Evolutionary conservation across 2,888 invertebrate species (phyloP), one percentile per base, ranked within the genome.

Genomic region (Alloplasta piceator): DNA sequence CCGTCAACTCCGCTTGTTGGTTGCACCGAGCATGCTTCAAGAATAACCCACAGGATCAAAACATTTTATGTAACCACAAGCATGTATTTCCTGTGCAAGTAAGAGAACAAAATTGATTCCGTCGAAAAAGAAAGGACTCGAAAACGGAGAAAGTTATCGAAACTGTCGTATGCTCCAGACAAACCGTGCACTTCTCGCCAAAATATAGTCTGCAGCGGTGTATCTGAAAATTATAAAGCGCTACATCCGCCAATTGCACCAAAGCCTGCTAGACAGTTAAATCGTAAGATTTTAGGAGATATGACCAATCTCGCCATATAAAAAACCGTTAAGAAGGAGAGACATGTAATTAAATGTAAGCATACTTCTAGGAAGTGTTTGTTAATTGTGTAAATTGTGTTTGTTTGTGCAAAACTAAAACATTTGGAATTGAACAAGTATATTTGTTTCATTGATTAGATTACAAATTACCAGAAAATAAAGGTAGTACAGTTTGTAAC

Each of bases 81-180:
- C 14, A 78, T 78, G 78, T 52, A 64, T 12, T 78, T 78, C 63
- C 9, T 78, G 1, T 78, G 64, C 36, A 61, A 58, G 10, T 41
- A 78, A 36, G 16, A 14, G 10, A 78, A 78, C 26, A 78, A 73
- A 58, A 76, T 41, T 58, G 38, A 68, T 38, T 52, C 9, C 9
- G 46, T 46, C 1, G 36, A 67, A 39, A 55, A 10, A 10, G 74
- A 76, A 43, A 67, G 10, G 14, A 60, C 68, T 16, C 38, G 55
- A 6, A 63, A 77, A 63, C 52, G 36, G 52, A 50, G 70, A 52
- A 71, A 70, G 61, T 39, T 48, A 38, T 46, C 76, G 1, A 68
- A 76, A 9, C 60, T 68, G 6, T n/a, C 12, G n/a, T n/a, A 12
- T 6, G 55, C 16, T 14, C 55, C 55, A 0, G 55, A 16, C 14